Base-by-base conservation (phyloP, 2,113 vertebrate species). In the Rhizomys pruinosus region DNA sequence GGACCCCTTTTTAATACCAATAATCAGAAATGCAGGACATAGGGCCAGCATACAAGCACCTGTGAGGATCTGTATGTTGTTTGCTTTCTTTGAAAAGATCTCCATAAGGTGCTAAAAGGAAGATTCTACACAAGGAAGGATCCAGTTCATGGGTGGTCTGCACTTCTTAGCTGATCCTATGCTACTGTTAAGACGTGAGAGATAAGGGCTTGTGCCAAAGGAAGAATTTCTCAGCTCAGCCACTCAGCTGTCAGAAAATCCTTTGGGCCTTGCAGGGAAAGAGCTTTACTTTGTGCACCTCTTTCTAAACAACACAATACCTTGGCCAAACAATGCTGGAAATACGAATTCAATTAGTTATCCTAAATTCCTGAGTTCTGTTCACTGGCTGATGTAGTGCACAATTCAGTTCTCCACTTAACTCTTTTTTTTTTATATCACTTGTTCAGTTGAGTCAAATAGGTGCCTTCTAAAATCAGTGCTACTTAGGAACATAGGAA, bases 381-480 rank as follows among this genome's bases (percentile, higher is more conserved):
- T 13, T 94, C 13, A 81, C 5, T 64, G 27, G 0, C 72, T 63
- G 10, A 71, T 7, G 12, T n/a, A n/a, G n/a, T 59, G 29, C 27
- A 82, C 42, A 94, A 55, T 68, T 87, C 22, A 84, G n/a, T 78
- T 85, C 32, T 91, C 29, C 55, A 87, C 5, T 17, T 37, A 89
- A 37, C 17, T 32, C 22, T 57, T 74, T 10, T 25, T 37, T 71
- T 82, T 22, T 92, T 69, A 16, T 4, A 79, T 74, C 88, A n/a
- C 20, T 86, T 91, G 86, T 42, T 87, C 80, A 42, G 47, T 87
- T 89, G 32, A 80, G 32, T 17, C 29, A 16, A 73, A 2, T 32
- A 81, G 8, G 6, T 57, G 44, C 9, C 88, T 81, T 88, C 39
- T 9, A 72, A 86, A 55, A 44, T 68, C 71, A 80, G 11, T 64